Conservation (phyloP, 2,797 vertebrate species). For the Cercopithecus hamlyni region DNA sequence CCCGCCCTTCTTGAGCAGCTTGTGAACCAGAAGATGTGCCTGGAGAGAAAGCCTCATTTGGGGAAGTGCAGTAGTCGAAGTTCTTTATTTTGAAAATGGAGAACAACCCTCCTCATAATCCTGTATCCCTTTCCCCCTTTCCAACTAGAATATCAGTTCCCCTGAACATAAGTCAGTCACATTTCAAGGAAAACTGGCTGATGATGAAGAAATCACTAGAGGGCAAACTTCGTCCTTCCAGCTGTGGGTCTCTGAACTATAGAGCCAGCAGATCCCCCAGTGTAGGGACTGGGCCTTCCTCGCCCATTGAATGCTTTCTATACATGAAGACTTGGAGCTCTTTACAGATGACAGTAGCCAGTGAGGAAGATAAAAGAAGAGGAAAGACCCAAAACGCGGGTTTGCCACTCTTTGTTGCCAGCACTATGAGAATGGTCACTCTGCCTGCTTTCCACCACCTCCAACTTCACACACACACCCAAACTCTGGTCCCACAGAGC, state of each 20-base stretch:
- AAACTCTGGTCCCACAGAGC: neutral
- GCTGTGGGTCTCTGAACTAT: neutral
- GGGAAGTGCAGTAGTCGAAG: slow-evolving; percentile 35
- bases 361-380: neutral
- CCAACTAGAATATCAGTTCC: neutral
- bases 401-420: neutral
- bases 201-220: neutral
- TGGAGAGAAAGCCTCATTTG: neutral
- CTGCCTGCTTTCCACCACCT: neutral
- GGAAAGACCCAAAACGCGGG: neutral
- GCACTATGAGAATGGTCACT: neutral
- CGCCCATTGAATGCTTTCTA: neutral
- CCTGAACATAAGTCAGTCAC: neutral
- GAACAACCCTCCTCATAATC: neutral
- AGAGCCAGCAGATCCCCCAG: neutral
- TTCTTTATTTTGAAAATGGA: slow-evolving; percentile 69
- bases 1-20: neutral
- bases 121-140: neutral
- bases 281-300: neutral
- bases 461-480: neutral
- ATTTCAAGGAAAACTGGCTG: neutral
- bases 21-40: neutral
- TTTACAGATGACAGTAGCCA: neutral
- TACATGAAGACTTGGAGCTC: neutral
- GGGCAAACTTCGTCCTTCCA: neutral